Base-by-base conservation (phyloP, 2,113 vertebrate species). In the Heterotilapia buettikoferi region DNA sequence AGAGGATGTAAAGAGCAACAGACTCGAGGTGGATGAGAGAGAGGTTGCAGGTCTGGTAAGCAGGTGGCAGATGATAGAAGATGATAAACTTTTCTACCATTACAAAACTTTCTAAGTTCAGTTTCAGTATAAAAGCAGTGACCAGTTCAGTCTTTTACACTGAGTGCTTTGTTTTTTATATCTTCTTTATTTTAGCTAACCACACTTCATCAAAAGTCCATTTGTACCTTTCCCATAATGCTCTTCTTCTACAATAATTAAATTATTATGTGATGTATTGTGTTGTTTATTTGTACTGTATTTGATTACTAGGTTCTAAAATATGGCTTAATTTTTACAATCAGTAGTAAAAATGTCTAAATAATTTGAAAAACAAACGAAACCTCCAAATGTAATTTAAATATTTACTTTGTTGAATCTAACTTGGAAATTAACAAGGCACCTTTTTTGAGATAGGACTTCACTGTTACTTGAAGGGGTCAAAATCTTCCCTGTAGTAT, bases 21-120 rank as follows among this genome's bases (percentile, higher is more conserved):
- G 33, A 68, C 33, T 68, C 0, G 0, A 0, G 19, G 61, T 33
- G 18, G 4, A 68, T 0, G 33, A 38, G 6, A 38, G 0, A 38
- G 19, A 38, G 33, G 6, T 38, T 0, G 2, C 9, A 38, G 31
- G 33, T n/a, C 33, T 38, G 31, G 61, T 66, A n/a, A 38, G 19
- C 18, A 66, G 61, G 31, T 36, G 18, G 33, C 33, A 66, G 33
- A 66, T 38, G 33, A 63, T 38, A n/a, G 61, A 66, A 38, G 2
- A 13, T 19, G 29, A 33, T 8, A 21, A 68, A 66, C 33, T 0
- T 38, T 21, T 68, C 33, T 38, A 68, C 11, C 0, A 38, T 68
- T 21, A 21, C 63, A 21, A 38, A 38, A 21, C 33, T 68, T 68
- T 68, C 11, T 38, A n/a, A 38, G 63, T n/a, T 68, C 19, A 40